These are phyloP conservation scores for Aplysina aerophoba DNA, from an alignment of 37 sponge, comb jelly and placozoan species.

Conservation along the genomic window DNA sequence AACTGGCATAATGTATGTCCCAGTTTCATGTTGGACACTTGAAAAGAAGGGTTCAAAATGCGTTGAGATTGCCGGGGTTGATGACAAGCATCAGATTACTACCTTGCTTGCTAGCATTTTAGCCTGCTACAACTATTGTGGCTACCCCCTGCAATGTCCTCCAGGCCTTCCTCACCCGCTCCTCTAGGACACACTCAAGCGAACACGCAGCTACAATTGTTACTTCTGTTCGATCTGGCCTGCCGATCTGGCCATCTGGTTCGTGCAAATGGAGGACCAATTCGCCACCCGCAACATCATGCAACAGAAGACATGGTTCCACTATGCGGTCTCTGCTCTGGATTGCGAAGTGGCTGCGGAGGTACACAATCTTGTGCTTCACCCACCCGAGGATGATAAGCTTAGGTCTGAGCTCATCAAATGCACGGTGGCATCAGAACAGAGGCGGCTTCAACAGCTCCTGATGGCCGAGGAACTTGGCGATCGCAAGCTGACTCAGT, in stretches of 20 bases:
- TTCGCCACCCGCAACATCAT: constrained; percentile 60
- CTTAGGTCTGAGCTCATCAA: background rate
- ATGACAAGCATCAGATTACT: constrained; percentile 39
- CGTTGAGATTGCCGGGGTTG: constrained; percentile 34
- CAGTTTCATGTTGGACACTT: constrained; percentile 55
- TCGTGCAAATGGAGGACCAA: constrained; percentile 69
- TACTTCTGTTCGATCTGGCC: no score
- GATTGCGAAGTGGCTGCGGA: background rate
- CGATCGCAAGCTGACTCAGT: background rate
- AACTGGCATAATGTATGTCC: constrained; percentile 42
- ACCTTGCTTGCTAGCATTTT: constrained; percentile 47
- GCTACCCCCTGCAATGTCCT: no score
- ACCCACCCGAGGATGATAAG: background rate
- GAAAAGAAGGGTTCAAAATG: constrained; percentile 41
- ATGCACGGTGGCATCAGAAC: background rate
- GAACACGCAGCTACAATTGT: no score
- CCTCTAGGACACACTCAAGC: no score
- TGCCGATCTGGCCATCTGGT: constrained; percentile 58
- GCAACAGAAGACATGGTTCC: constrained; percentile 43
- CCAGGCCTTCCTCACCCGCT: no score
- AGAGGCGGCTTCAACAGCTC: background rate
- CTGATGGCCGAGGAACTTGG: background rate
- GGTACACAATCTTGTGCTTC: background rate
- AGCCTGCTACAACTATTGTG: constrained; percentile 19
- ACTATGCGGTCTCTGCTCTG: constrained; percentile 49